Conservation (phyloP, 2,797 vertebrate species). For the Myotis myotis region DNA sequence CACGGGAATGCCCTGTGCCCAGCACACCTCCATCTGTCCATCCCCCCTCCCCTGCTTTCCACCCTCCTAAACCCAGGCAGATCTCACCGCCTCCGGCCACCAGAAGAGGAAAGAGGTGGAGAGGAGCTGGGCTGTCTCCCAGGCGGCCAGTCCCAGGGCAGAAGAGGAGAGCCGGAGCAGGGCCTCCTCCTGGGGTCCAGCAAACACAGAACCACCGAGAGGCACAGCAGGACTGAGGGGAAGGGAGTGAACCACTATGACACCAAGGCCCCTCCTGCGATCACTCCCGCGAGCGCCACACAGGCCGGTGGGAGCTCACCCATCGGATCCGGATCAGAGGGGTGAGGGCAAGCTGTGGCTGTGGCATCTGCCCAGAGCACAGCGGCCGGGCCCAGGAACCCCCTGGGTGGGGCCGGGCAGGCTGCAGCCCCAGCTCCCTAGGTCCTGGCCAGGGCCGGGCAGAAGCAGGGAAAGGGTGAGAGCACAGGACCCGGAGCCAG, state of each 20-base stretch:
- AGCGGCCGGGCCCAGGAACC: background rate
- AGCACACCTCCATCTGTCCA: background rate
- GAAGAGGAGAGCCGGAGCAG: background rate
- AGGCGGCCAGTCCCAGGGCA: background rate
- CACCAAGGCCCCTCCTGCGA: accelerated
- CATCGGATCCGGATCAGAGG: background rate
- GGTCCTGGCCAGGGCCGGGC: background rate
- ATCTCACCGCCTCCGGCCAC: no score
- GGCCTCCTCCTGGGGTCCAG: background rate
- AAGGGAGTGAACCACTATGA: accelerated
- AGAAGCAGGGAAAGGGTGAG: no score
- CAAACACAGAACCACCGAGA: background rate
- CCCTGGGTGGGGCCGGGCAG: background rate
- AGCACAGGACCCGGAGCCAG: background rate
- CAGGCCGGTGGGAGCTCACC: background rate
- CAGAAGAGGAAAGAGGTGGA: background rate
- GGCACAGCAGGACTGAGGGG: accelerated
- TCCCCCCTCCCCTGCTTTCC: background rate
- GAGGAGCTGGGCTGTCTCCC: background rate
- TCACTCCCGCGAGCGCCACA: background rate
- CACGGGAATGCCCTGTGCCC: background rate
- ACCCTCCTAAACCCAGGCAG: background rate
- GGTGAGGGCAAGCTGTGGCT: no score
- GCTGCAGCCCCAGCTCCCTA: background rate
- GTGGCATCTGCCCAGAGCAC: background rate